phyloP scores from a whole-genome alignment of 1,140 invertebrate species.

The Charaxes varanes region DNA sequence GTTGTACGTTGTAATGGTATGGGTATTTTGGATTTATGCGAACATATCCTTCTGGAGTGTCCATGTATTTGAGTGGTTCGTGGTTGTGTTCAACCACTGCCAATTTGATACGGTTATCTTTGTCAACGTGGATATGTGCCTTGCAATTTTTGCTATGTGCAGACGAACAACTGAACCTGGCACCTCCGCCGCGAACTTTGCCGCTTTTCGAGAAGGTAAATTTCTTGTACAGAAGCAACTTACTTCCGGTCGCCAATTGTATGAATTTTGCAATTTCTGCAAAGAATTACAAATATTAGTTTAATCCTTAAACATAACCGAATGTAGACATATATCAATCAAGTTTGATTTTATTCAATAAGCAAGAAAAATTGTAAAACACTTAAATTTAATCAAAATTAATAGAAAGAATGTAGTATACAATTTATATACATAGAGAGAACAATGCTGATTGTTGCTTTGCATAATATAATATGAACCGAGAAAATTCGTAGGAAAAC shows the following conservation, averaged over 20 bases:
- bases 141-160: constrained; percentile 23
- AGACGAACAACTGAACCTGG: constrained; percentile 23
- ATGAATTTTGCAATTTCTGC: constrained; percentile 27
- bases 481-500: too few species aligned
- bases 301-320: too few species aligned
- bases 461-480: too few species aligned
- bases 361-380: too few species aligned
- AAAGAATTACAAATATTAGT: too few species aligned
- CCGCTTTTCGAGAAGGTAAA: constrained; percentile 26
- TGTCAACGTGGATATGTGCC: constrained; percentile 22
- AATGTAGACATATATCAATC: too few species aligned
- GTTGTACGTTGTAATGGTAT: constrained; percentile 19
- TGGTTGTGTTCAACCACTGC: constrained; percentile 24
- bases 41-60: constrained; percentile 22
- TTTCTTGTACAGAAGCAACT: constrained; percentile 27
- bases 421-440: too few species aligned
- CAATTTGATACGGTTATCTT: constrained; percentile 20
- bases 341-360: too few species aligned
- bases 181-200: constrained; percentile 19
- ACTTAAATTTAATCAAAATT: too few species aligned
- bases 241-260: constrained; percentile 21
- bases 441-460: too few species aligned
- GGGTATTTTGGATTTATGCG: constrained; percentile 18
- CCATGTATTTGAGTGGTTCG: constrained; percentile 21
- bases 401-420: too few species aligned